phyloP scores from a whole-genome alignment of 2,888 invertebrate genomes.

The Atethmia centrago region DNA sequence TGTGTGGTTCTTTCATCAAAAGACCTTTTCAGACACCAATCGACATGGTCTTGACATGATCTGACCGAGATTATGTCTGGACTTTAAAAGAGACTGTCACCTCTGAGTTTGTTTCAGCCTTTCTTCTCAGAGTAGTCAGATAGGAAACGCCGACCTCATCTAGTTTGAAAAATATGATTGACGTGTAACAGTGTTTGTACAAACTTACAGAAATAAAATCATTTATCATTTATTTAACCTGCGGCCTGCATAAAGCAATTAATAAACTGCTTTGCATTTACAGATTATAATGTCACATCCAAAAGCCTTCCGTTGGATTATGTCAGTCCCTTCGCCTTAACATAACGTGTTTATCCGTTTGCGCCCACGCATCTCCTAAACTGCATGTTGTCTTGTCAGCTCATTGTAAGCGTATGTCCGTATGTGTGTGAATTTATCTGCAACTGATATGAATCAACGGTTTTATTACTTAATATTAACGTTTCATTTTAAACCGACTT shows the following conservation, averaged over 20 bases:
- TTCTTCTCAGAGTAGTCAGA: too few relatives aligned
- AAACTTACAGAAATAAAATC: too few relatives aligned
- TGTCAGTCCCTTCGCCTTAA: slow-evolving; percentile 62
- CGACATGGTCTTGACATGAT: too few relatives aligned
- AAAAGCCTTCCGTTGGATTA: neutral
- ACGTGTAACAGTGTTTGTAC: too few relatives aligned
- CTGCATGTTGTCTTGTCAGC: slow-evolving; percentile 65
- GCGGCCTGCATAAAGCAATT: neutral
- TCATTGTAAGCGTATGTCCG: slow-evolving; percentile 56
- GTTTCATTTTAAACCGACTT: slow-evolving; percentile 9
- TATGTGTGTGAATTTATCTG: slow-evolving; percentile 56
- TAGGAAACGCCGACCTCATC: too few relatives aligned
- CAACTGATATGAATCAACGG: slow-evolving; percentile 37
- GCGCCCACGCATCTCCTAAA: slow-evolving; percentile 71
- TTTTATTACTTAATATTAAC: slow-evolving; percentile 57
- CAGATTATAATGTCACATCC: neutral
- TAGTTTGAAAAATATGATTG: too few relatives aligned
- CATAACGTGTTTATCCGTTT: slow-evolving; percentile 59
- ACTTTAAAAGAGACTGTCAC: too few relatives aligned
- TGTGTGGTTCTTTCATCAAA: too few relatives aligned
- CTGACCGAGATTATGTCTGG: too few relatives aligned
- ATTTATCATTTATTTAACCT: too few relatives aligned
- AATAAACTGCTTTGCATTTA: neutral
- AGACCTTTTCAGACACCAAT: too few relatives aligned
- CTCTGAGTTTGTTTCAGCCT: too few relatives aligned